Base-by-base conservation (phyloP, 1,140 invertebrate species). In the Ladona fulva region DNA sequence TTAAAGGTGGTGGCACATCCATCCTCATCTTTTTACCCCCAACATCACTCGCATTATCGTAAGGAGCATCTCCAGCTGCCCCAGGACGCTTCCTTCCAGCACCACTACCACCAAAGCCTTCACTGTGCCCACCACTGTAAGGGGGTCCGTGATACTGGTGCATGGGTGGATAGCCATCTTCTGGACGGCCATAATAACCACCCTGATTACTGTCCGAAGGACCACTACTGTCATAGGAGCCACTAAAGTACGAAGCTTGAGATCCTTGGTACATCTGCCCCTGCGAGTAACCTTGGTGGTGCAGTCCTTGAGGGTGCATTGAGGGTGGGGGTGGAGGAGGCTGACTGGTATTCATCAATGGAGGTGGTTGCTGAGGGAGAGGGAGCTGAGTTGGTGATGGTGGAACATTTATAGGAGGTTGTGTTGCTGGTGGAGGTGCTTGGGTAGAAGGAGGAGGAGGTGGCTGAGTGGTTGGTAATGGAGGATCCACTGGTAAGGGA, bases 341-440 rank as follows among this genome's bases (percentile, higher is more conserved):
- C 14, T 66, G 52, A 16, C 52, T 11, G 44, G 44, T 11, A n/a
- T n/a, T 37, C 29, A 37, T 37, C 8, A 37, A 37, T 37, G 29
- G 29, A 37, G 29, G 88, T 37, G 19, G 80, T 19, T 66, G 76
- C 42, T n/a, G 88, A 87, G 76, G 86, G 78, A 10, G 86, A 86
- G 29, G 85, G 87, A 74, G 86, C 85, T 74, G 77, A 76, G 80
- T 79, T 76, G 81, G 81, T 73, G 75, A 77, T 81, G 77, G 81
- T 42, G 37, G 82, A 1, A 37, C 8, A 37, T 37, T 78, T 77
- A 81, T 80, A 77, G 80, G 29, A 44, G 59, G 37, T 22, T 52
- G 76, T 77, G 74, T 78, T 11, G 78, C 77, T 42, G 75, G 77
- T 22, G 75, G 19, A 77, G 81, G 78, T 77, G 83, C 85, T 7